A percentile compares a stretch with the other conserved stretches of the same genome.
phyloP scores from a whole-genome alignment of 2,888 invertebrate species.

The Anoncus sp. region DNA sequence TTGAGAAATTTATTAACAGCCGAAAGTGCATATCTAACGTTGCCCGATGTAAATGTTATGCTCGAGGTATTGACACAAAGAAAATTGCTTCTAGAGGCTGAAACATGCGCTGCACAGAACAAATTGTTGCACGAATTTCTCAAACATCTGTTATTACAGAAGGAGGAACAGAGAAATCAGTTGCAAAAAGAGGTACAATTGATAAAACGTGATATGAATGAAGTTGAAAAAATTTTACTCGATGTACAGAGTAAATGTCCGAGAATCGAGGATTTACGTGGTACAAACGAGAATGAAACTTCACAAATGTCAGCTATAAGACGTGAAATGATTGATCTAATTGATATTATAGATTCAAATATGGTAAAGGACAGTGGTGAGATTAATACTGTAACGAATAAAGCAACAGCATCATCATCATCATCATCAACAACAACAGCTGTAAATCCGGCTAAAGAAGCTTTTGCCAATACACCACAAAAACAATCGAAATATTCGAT shows the following conservation, averaged over 20 bases:
- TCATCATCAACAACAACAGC: no score
- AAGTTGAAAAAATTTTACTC: slow-evolving; percentile 87
- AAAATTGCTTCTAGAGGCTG: slow-evolving; percentile 92
- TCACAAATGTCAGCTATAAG: slow-evolving; percentile 85
- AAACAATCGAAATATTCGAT: slow-evolving; percentile 71
- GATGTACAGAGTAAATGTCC: slow-evolving; percentile 86
- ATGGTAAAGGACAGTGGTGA: slow-evolving; percentile 75
- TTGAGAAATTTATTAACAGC: slow-evolving; percentile 87
- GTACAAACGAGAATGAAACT: slow-evolving; percentile 83
- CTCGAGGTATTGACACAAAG: slow-evolving; percentile 91
- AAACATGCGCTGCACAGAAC: slow-evolving; percentile 91
- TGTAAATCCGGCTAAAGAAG: slow-evolving; percentile 71
- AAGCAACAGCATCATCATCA: no score
- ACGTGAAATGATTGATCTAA: slow-evolving; percentile 85
- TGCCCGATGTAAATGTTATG: slow-evolving; percentile 93
- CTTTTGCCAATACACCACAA: slow-evolving; percentile 63
- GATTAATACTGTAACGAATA: slow-evolving; percentile 32
- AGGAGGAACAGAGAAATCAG: slow-evolving; percentile 88
- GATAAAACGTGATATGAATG: slow-evolving; percentile 89
- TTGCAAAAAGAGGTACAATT: slow-evolving; percentile 89
- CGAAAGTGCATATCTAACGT: slow-evolving; percentile 89
- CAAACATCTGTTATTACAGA: slow-evolving; percentile 89
- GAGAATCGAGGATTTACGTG: slow-evolving; percentile 85
- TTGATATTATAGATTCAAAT: slow-evolving; percentile 85
- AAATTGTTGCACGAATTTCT: slow-evolving; percentile 93